Conservation (phyloP, 2,113 vertebrate genomes). For the Polypterus senegalus region DNA sequence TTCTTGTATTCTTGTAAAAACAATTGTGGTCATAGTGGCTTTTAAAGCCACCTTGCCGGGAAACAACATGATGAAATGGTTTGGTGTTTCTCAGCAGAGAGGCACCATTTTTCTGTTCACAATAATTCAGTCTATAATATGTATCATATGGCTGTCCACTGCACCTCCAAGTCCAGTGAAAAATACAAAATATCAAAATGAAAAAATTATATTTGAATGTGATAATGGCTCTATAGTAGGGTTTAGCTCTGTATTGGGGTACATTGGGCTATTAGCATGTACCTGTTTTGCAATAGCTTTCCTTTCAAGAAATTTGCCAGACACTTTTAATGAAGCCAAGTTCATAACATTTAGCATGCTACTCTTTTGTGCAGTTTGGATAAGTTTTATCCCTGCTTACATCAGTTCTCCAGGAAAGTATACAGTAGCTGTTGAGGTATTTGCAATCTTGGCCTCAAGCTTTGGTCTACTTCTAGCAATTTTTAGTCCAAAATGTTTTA, state of each 20-base stretch:
- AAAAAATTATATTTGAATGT: conserved; percentile 16
- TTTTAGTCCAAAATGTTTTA: conserved; percentile 14
- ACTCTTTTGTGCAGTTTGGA: too few species aligned
- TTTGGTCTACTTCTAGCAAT: conserved; percentile 7
- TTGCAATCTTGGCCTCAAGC: conserved; percentile 13
- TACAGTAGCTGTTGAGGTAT: conserved; percentile 12
- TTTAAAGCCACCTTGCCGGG: conserved; percentile 11
- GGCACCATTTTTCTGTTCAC: conserved; percentile 7
- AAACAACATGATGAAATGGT: conserved; percentile 12
- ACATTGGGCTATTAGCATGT: conserved; percentile 10
- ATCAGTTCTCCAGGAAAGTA: conserved; percentile 14
- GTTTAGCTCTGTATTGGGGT: conserved; percentile 16
- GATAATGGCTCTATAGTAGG: conserved; percentile 12
- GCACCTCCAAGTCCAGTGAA: conserved; percentile 9
- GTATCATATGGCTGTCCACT: conserved; percentile 4
- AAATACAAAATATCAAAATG: conserved; percentile 10
- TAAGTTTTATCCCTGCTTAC: conserved; percentile 12
- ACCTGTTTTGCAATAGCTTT: conserved; percentile 17
- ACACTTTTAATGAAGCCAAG: too few species aligned
- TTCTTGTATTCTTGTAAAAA: conserved; percentile 13
- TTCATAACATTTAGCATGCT: too few species aligned
- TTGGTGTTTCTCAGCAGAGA: conserved; percentile 9
- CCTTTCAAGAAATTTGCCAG: not conserved
- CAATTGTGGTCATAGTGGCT: conserved; percentile 9
- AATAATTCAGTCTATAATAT: conserved; percentile 6